A percentile compares a stretch with the other conserved stretches of the same genome.
Conservation (phyloP, 2,888 invertebrate genomes). For the Ennomos quercinarius region DNA sequence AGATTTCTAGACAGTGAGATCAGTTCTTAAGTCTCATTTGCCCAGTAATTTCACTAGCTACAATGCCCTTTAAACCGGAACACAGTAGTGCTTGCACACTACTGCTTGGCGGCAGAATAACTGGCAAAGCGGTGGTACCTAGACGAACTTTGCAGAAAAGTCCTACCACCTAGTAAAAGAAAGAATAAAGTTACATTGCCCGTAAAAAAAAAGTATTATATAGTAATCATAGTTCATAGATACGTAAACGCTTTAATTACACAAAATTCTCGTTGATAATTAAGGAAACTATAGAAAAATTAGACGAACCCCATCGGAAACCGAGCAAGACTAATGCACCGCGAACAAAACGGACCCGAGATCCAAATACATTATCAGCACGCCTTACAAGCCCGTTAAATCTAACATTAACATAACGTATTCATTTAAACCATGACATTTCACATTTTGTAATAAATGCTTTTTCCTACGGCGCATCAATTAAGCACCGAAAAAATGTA, state of each 20-base stretch:
- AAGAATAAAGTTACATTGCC: too few species aligned
- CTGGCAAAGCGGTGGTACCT: too few species aligned
- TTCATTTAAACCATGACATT: conserved; percentile 84
- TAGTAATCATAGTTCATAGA: not conserved
- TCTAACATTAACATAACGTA: conserved; percentile 80
- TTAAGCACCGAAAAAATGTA: conserved; percentile 84
- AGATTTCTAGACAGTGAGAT: too few species aligned
- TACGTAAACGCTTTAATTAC: conserved; percentile 1
- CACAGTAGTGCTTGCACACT: too few species aligned
- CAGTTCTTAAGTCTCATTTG: too few species aligned
- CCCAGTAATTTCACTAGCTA: too few species aligned
- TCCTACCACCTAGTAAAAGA: too few species aligned
- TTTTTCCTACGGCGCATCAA: conserved; percentile 81
- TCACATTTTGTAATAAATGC: conserved; percentile 84
- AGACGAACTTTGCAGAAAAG: too few species aligned
- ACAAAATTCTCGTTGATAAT: conserved; percentile 38
- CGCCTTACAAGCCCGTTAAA: conserved; percentile 76
- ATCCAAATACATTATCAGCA: conserved; percentile 68
- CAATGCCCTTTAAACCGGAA: too few species aligned
- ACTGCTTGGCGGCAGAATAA: too few species aligned
- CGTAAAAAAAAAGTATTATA: too few species aligned
- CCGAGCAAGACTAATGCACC: conserved; percentile 77
- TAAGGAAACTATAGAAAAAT: conserved; percentile 66
- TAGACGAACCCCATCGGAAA: conserved; percentile 70
- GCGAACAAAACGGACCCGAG: conserved; percentile 76